Conservation (phyloP, 35 echinoderm and acorn worm species). For the Diadema setosum region DNA sequence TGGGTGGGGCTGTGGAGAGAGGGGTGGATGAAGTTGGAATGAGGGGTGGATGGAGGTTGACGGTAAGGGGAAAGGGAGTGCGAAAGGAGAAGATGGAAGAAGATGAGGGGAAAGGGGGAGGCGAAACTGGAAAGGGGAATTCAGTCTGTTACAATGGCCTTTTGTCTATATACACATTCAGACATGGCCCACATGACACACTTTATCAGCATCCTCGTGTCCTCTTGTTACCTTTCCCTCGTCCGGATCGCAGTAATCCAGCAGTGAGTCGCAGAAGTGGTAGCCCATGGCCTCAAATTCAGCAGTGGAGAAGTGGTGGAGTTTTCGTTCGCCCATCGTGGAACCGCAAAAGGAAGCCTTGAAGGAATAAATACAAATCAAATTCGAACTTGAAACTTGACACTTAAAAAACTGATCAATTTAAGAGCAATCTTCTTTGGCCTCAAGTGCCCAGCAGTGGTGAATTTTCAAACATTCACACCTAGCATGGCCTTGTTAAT, state of each 20-base stretch:
- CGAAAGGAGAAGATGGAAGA: not conserved
- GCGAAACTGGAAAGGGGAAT: not conserved
- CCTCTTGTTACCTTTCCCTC: slow-evolving; percentile 86
- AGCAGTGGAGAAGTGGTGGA: slow-evolving; percentile 71
- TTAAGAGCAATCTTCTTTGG: no score
- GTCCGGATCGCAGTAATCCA: slow-evolving; percentile 96
- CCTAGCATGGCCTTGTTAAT: no score
- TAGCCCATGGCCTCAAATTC: slow-evolving; percentile 97
- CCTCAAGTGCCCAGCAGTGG: no score
- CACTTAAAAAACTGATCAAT: no score
- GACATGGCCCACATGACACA: no score
- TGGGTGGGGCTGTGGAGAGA: not conserved
- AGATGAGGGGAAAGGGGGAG: not conserved
- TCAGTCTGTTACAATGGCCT: no score
- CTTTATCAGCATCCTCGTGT: no score
- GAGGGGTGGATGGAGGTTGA: not conserved
- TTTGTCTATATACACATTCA: no score
- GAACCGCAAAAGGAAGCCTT: slow-evolving; percentile 99
- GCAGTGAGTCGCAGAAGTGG: slow-evolving; percentile 88
- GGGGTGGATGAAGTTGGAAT: not conserved
- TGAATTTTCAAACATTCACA: no score
- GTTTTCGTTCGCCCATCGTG: slow-evolving; percentile 42
- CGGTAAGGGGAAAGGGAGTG: not conserved
- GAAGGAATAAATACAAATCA: not conserved
- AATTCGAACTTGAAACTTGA: no score